Percentiles rank a stretch among this genome's conserved stretches.
Evolutionary conservation across 2,888 invertebrate species (phyloP).

Genomic region (Cantharis lateralis): DNA sequence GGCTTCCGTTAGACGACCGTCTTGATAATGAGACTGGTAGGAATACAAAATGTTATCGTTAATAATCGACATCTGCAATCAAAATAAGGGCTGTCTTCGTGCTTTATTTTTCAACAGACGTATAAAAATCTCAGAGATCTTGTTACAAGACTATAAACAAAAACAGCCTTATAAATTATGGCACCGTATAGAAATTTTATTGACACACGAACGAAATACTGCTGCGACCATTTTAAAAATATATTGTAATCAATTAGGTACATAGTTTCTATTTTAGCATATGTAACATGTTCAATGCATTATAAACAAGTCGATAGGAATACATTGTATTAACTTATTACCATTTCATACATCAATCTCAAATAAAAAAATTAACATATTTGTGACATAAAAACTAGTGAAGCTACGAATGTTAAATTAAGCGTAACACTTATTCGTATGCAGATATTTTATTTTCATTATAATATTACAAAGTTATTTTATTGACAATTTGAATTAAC

Average conservation of each 20-base stretch:
- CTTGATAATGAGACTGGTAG: slow-evolving; percentile 43
- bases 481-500: not conserved
- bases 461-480: not conserved
- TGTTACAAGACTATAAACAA: slow-evolving; percentile 7
- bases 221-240: not conserved
- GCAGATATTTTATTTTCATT: not conserved
- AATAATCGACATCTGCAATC: slow-evolving; percentile 47
- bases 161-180: slow-evolving; percentile 10
- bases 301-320: not conserved
- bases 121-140: slow-evolving; percentile 16
- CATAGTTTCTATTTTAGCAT: not conserved
- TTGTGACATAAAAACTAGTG: not conserved
- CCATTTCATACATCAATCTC: not conserved
- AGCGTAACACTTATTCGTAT: not conserved
- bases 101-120: slow-evolving; percentile 15
- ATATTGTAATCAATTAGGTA: not conserved
- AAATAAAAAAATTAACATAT: not conserved
- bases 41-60: slow-evolving; percentile 42
- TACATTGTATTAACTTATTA: not conserved
- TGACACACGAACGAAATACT: not conserved
- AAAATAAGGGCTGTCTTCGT: slow-evolving; percentile 37
- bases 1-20: slow-evolving; percentile 41
- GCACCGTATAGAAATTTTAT: not conserved
- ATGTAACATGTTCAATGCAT: not conserved
- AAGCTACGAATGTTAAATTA: not conserved